phyloP scores from a whole-genome alignment of 2,888 invertebrate species.

The Flexamia atlantica region DNA sequence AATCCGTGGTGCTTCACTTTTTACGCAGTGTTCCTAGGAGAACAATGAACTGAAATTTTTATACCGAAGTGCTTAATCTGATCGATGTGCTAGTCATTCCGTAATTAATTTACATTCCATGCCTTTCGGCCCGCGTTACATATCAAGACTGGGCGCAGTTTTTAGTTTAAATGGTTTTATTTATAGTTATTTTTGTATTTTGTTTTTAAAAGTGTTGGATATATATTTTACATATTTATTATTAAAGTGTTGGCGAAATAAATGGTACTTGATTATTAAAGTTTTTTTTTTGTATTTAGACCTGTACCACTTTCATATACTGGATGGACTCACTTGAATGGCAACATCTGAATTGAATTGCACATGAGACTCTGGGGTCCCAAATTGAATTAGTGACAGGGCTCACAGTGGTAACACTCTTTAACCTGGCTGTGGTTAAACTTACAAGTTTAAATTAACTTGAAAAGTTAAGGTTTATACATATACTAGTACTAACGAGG shows the following conservation, averaged over 20 bases:
- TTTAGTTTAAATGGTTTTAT: conserved; percentile 3
- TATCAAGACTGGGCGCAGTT: neutral
- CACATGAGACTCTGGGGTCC: too few species aligned
- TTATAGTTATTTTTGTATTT: neutral
- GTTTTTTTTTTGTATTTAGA: too few species aligned
- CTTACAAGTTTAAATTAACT: too few species aligned
- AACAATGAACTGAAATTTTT: neutral
- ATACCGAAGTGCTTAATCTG: conserved; percentile 34
- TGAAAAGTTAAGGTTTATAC: too few species aligned
- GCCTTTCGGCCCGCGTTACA: neutral
- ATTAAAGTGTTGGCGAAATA: conserved; percentile 26
- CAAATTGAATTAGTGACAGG: too few species aligned
- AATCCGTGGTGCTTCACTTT: neutral
- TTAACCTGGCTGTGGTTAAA: too few species aligned
- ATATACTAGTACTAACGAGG: too few species aligned
- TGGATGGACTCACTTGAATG: too few species aligned
- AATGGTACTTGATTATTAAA: neutral
- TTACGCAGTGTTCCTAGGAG: neutral
- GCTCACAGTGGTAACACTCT: too few species aligned
- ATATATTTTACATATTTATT: conserved; percentile 3
- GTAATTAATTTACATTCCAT: conserved; percentile 17
- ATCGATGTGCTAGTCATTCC: conserved; percentile 49
- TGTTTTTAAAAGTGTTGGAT: neutral
- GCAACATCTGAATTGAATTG: too few species aligned
- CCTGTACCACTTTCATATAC: too few species aligned